phyloP scores from a whole-genome alignment of 2,888 invertebrate genomes.

The Dichetophora obliterata region DNA sequence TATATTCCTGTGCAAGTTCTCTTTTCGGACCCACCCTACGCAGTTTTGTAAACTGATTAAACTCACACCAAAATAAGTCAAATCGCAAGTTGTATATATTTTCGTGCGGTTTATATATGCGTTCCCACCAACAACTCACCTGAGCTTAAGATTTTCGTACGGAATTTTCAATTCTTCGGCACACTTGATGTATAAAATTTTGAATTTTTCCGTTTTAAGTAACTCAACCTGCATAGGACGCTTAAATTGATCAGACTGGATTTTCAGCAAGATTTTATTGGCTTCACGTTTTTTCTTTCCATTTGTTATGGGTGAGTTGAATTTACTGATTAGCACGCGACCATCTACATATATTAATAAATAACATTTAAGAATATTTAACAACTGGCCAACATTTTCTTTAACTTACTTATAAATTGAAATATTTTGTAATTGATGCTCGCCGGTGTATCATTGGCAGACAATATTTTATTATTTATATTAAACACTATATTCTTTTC shows the following conservation, averaged over 20 bases:
- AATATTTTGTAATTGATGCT: conserved; percentile 59
- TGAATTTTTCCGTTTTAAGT: conserved; percentile 58
- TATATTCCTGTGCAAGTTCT: too few relatives aligned
- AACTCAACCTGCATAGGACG: conserved; percentile 57
- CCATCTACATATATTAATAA: conserved; percentile 52
- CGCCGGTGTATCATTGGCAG: conserved; percentile 58
- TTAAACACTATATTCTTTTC: conserved; percentile 57
- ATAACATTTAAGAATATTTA: not conserved
- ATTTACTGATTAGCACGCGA: conserved; percentile 48
- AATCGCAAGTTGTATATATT: too few relatives aligned
- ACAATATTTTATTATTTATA: conserved; percentile 56
- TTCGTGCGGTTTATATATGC: too few relatives aligned
- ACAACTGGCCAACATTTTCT: not conserved
- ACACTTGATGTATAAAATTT: conserved; percentile 62
- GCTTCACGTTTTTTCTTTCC: conserved; percentile 44
- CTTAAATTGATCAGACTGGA: conserved; percentile 62
- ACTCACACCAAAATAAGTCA: too few relatives aligned
- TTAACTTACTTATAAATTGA: conserved; percentile 60
- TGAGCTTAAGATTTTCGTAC: conserved; percentile 47
- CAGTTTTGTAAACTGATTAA: too few relatives aligned
- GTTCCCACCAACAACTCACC: conserved; percentile 37
- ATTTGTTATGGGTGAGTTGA: conserved; percentile 33
- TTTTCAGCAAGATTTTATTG: conserved; percentile 59
- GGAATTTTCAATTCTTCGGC: conserved; percentile 61
- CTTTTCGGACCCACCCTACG: too few relatives aligned